Conservation (phyloP, 1,140 invertebrate species). For the Drusus annulatus region DNA sequence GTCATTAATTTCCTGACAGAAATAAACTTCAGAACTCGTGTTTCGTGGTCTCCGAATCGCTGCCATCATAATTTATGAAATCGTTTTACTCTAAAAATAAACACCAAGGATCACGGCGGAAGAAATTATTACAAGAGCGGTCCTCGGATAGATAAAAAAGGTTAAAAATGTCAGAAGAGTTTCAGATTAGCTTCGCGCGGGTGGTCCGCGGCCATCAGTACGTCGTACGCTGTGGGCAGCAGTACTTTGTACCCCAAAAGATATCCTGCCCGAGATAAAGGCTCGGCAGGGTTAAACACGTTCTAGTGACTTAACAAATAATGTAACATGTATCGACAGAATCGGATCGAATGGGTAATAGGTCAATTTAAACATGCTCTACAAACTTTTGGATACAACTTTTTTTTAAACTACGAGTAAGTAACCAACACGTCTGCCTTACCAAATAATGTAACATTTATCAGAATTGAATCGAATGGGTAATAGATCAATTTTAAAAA, state of each 20-base stretch:
- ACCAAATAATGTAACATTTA: too few species aligned
- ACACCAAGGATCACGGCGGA: conserved; percentile 9
- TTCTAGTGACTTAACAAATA: conserved; percentile 22
- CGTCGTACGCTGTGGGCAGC: neutral
- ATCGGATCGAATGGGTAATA: conserved; percentile 18
- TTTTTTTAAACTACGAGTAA: too few species aligned
- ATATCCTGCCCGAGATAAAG: neutral
- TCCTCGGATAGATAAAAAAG: conserved; percentile 26
- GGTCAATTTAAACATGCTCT: conserved; percentile 24
- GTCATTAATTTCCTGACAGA: neutral
- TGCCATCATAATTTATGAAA: conserved; percentile 41
- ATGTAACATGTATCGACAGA: conserved; percentile 27
- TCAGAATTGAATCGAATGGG: too few species aligned
- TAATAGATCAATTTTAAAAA: too few species aligned
- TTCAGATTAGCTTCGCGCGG: conserved; percentile 25
- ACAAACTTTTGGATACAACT: neutral
- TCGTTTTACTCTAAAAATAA: conserved; percentile 38
- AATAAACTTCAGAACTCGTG: neutral
- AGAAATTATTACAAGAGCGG: conserved; percentile 13
- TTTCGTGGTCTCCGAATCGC: neutral
- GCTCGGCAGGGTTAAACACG: conserved; percentile 3
- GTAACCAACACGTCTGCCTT: too few species aligned
- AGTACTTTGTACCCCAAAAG: neutral
- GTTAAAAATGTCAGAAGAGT: neutral
- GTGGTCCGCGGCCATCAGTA: conserved; percentile 5